Conservation (phyloP, 2,113 vertebrate species). For the Sphyrna mokarran region DNA sequence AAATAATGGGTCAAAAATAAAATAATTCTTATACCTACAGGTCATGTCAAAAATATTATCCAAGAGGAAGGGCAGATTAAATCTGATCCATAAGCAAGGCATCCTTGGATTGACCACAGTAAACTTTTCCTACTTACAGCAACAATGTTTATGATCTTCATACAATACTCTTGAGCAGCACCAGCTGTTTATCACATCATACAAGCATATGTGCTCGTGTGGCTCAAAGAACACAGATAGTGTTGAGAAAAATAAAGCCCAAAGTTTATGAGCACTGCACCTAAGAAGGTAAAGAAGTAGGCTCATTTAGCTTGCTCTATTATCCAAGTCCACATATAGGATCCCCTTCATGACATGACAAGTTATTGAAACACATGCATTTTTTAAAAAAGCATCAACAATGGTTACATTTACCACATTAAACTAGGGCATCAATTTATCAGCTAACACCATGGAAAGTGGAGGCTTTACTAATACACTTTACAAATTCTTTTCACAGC, state of each 20-base stretch:
- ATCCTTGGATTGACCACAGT: slow-evolving; percentile 26
- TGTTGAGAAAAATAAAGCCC: neutral
- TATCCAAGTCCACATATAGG: neutral
- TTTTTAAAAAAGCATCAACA: neutral
- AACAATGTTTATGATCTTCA: slow-evolving; percentile 14
- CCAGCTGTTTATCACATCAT: neutral
- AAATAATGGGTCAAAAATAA: slow-evolving; percentile 16
- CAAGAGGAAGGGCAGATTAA: slow-evolving; percentile 28
- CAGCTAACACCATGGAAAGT: neutral
- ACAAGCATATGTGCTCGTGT: neutral
- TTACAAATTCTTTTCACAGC: neutral
- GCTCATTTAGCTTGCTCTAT: neutral
- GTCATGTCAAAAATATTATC: slow-evolving; percentile 9
- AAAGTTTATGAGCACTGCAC: neutral
- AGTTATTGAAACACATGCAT: neutral
- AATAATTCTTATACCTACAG: neutral
- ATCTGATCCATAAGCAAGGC: neutral
- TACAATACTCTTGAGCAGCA: neutral
- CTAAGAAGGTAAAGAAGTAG: neutral
- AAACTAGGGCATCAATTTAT: neutral
- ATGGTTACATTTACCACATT: neutral
- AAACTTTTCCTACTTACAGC: neutral
- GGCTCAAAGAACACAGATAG: neutral
- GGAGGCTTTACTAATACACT: neutral
- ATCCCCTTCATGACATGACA: neutral